These are phyloP conservation scores for Ypsolopha sequella DNA, from an alignment of 2,888 invertebrate species.

Conservation along the genomic window DNA sequence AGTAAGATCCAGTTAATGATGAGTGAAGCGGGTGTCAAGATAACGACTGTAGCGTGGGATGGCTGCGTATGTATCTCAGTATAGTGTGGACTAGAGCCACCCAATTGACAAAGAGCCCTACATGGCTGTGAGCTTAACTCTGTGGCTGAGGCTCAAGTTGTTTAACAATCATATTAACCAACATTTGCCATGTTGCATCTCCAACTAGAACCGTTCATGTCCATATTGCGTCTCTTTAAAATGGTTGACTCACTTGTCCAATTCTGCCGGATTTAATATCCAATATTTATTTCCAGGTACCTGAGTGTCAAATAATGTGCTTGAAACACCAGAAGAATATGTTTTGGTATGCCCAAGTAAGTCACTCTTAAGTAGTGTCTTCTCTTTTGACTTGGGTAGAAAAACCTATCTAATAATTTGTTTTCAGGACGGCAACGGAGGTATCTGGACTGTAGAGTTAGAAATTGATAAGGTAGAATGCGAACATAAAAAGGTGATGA, in stretches of 20 bases:
- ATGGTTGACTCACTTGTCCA: too few relatives aligned
- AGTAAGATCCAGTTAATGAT: conserved; percentile 57
- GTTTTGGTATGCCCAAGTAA: conserved; percentile 84
- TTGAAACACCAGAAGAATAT: conserved; percentile 55
- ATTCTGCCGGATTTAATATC: too few relatives aligned
- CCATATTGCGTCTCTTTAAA: too few relatives aligned
- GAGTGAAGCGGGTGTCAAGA: conserved; percentile 52
- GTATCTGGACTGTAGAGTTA: conserved; percentile 70
- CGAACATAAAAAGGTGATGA: conserved; percentile 60
- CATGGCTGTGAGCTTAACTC: conserved; percentile 90
- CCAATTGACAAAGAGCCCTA: conserved; percentile 83
- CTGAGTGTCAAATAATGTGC: conserved; percentile 57
- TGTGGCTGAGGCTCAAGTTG: conserved; percentile 81
- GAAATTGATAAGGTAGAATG: conserved; percentile 57
- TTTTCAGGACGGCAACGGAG: conserved; percentile 85
- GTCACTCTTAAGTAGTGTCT: conserved; percentile 8
- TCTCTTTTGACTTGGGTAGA: neutral
- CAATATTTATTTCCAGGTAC: conserved; percentile 31
- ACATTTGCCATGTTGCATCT: too few relatives aligned
- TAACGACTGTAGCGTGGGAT: conserved; percentile 74
- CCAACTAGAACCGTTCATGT: too few relatives aligned
- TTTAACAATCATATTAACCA: too few relatives aligned
- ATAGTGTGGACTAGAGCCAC: conserved; percentile 90
- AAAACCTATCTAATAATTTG: neutral
- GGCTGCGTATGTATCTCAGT: conserved; percentile 87